Evolutionary conservation across 2,797 vertebrate species (phyloP).

Genomic region (Chloroceryle inda): DNA sequence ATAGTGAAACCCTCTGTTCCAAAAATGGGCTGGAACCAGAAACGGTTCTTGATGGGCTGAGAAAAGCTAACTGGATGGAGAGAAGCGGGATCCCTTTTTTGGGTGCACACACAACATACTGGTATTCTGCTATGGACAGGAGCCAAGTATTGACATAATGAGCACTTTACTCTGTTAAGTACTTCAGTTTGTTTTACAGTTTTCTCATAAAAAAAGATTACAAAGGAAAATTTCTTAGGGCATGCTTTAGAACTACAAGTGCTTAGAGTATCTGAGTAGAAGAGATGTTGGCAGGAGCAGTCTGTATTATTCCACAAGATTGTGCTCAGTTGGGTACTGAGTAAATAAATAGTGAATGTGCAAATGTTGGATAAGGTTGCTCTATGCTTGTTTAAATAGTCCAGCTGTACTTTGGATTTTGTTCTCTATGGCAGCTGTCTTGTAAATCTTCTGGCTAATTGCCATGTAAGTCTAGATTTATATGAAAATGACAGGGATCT

Average conservation of each 20-base stretch:
- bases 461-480: neutral
- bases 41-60: neutral
- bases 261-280: neutral
- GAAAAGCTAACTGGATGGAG: neutral
- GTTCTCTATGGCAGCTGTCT: neutral
- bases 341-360: slow-evolving; percentile 26
- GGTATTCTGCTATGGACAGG: neutral
- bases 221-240: neutral
- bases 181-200: neutral
- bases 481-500: neutral
- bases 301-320: neutral
- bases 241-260: neutral
- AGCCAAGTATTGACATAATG: neutral
- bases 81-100: slow-evolving; percentile 26
- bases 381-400: slow-evolving; percentile 7
- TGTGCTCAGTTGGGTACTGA: neutral
- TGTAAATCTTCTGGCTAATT: neutral
- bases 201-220: neutral
- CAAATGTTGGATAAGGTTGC: neutral
- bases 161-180: neutral
- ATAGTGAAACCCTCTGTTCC: slow-evolving; percentile 12
- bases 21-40: slow-evolving; percentile 16
- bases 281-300: neutral
- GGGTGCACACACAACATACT: neutral
- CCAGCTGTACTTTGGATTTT: slow-evolving; percentile 30